phyloP scores from a whole-genome alignment of 2,888 invertebrate genomes.

The Stenodera caucasica region DNA sequence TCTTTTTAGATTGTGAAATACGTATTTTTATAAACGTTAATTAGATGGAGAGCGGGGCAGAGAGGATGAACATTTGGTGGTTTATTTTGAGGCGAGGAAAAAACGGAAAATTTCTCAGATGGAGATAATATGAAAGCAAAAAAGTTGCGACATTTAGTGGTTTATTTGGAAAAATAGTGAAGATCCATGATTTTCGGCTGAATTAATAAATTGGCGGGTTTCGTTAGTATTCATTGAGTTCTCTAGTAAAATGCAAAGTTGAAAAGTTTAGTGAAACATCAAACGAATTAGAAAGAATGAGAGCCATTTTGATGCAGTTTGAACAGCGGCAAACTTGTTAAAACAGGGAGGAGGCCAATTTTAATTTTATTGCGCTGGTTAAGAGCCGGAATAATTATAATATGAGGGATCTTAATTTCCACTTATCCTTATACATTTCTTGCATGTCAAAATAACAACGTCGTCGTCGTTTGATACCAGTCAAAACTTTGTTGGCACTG shows the following conservation, averaged over 20 bases:
- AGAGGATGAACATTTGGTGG: no score
- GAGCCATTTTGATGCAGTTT: conserved; percentile 44
- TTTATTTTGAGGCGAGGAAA: no score
- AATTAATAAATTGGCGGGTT: conserved; percentile 9
- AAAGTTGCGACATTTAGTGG: no score
- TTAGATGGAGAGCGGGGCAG: neutral
- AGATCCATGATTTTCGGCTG: no score
- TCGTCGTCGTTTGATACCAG: no score
- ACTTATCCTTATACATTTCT: conserved; percentile 44
- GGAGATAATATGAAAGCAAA: no score
- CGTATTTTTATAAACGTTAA: neutral
- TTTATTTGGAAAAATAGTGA: no score
- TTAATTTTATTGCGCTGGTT: conserved; percentile 51
- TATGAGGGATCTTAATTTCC: conserved; percentile 45
- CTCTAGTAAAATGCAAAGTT: conserved; percentile 27
- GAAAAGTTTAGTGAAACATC: conserved; percentile 42
- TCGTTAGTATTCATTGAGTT: conserved; percentile 28
- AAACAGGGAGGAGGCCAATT: conserved; percentile 41
- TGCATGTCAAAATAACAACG: conserved; percentile 45
- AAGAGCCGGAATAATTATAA: conserved; percentile 52
- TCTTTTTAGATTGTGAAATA: neutral
- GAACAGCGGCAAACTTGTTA: conserved; percentile 41
- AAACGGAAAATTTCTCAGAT: no score
- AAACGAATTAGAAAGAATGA: conserved; percentile 41
- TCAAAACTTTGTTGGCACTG: conserved; percentile 17